Conservation (phyloP, 2,113 vertebrate genomes). For the Rhadina sibilatrix region DNA sequence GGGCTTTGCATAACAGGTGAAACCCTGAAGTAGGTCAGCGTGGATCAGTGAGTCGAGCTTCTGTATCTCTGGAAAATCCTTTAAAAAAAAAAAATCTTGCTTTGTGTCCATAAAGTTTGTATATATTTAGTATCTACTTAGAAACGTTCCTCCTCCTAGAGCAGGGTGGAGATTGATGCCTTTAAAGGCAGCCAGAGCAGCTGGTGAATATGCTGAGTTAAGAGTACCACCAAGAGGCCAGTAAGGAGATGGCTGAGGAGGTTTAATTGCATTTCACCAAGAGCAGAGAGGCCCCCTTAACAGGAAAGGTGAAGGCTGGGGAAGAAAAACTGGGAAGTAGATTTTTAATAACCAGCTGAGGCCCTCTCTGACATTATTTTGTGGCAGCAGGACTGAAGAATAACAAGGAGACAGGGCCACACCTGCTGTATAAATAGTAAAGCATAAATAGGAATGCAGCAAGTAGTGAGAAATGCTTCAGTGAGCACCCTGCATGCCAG, state of each 20-base stretch:
- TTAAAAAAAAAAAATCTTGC: constrained; percentile 24
- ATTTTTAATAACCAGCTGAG: neutral
- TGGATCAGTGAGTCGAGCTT: neutral
- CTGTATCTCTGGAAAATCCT: neutral
- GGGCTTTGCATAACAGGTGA: neutral
- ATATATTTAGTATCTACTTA: constrained; percentile 61
- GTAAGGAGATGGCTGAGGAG: neutral
- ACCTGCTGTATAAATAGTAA: neutral
- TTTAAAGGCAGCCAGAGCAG: neutral
- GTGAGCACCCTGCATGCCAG: too few species aligned
- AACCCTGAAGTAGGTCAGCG: constrained; percentile 17
- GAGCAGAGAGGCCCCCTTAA: neutral
- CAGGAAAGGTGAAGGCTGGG: neutral
- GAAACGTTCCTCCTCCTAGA: neutral
- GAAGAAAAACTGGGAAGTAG: neutral
- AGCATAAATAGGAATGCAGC: neutral
- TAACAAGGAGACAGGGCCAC: neutral
- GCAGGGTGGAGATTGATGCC: neutral
- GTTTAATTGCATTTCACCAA: neutral
- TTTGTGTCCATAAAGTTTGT: constrained; percentile 54
- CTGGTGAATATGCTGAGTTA: constrained; percentile 30
- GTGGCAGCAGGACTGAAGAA: neutral
- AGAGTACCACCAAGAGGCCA: constrained; percentile 69
- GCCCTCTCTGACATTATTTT: neutral
- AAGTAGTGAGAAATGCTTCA: neutral